Conservation (phyloP, 2,888 invertebrate genomes). For the Dermolepida albohirtum region DNA sequence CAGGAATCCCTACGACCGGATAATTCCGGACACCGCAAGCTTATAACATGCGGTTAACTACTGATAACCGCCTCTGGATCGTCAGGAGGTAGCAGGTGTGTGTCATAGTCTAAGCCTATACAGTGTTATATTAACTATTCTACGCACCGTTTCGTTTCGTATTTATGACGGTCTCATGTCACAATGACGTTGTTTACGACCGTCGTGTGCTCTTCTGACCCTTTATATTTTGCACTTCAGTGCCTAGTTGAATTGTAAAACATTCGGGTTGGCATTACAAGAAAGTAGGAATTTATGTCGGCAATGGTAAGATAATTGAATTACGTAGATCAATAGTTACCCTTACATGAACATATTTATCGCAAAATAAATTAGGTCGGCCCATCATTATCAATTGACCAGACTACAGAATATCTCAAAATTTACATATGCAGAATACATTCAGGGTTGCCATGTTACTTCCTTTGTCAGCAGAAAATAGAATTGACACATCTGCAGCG, state of each 20-base stretch:
- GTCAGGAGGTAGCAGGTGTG: slow-evolving; percentile 26
- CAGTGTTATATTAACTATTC: slow-evolving; percentile 39
- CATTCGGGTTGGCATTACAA: slow-evolving; percentile 1
- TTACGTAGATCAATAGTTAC: slow-evolving; percentile 5
- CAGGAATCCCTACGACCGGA: slow-evolving; percentile 15
- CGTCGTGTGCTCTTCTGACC: slow-evolving; percentile 21
- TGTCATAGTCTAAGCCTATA: slow-evolving; percentile 22
- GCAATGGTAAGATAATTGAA: slow-evolving; percentile 14
- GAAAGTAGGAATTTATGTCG: slow-evolving; percentile 20
- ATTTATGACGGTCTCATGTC: slow-evolving; percentile 40
- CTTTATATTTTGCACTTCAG: slow-evolving; percentile 31
- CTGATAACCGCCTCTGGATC: slow-evolving; percentile 34
- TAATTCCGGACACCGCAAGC: slow-evolving; percentile 37
- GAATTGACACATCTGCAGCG: too few relatives aligned
- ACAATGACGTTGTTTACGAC: slow-evolving; percentile 35
- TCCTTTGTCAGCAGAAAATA: too few relatives aligned
- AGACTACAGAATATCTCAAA: too few relatives aligned
- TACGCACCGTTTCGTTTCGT: slow-evolving; percentile 41
- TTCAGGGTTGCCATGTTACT: too few relatives aligned
- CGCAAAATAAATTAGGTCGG: background rate
- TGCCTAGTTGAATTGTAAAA: slow-evolving; percentile 22
- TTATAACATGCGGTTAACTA: slow-evolving; percentile 37
- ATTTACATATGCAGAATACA: too few relatives aligned
- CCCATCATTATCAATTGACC: too few relatives aligned
- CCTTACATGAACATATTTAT: background rate